Percentiles rank a stretch among this genome's conserved stretches.
phyloP scores from a whole-genome alignment of 2,113 vertebrate genomes.

The Saimiri boliviensis region DNA sequence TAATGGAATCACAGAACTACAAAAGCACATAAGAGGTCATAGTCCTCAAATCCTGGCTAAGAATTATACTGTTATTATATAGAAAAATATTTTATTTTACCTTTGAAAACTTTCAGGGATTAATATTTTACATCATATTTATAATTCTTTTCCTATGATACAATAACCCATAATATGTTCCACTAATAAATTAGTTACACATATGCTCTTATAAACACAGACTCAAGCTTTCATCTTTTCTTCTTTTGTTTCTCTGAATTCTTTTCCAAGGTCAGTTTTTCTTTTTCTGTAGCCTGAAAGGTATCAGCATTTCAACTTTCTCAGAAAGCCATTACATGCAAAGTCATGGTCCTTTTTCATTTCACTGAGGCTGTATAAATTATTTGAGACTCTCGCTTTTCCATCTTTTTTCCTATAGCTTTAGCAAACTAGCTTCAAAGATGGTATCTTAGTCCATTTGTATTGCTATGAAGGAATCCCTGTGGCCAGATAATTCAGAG shows the following conservation, averaged over 20 bases:
- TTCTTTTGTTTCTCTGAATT: not conserved
- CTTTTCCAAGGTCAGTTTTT: not conserved
- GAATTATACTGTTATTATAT: not conserved
- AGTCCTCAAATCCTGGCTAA: not conserved
- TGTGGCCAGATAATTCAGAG: too few relatives aligned
- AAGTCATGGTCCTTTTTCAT: not conserved
- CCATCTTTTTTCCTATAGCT: not conserved
- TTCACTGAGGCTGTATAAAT: not conserved
- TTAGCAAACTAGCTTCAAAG: not conserved
- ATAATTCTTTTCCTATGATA: not conserved
- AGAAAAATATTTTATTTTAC: not conserved
- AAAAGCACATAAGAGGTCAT: not conserved
- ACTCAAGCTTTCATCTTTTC: not conserved
- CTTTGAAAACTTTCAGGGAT: not conserved
- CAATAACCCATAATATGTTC: not conserved
- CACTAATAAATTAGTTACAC: not conserved
- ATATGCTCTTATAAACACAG: not conserved
- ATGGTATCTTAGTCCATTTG: not conserved
- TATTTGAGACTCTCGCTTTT: not conserved
- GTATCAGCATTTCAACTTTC: not conserved
- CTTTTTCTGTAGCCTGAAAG: not conserved
- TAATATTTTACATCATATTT: not conserved
- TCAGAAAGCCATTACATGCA: not conserved
- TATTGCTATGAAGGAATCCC: not conserved
- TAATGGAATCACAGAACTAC: not conserved